Conservation (phyloP, 2,888 invertebrate genomes). For the Drosophila sordidula region DNA sequence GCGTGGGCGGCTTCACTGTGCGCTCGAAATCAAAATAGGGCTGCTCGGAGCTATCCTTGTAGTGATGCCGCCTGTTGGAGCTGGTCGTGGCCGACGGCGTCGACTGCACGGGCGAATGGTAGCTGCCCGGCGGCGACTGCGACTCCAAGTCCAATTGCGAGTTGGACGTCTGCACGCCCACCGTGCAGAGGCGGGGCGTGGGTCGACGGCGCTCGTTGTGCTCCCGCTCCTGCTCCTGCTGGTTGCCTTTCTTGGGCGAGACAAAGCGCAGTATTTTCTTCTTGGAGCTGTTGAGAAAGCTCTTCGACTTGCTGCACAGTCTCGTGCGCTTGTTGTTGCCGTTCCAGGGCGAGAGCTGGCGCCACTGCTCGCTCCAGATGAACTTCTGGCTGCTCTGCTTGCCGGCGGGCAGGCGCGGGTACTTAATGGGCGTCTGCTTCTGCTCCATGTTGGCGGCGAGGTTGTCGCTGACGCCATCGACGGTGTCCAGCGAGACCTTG, state of each 20-base stretch:
- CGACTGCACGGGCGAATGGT: slow-evolving; percentile 81
- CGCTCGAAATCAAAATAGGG: slow-evolving; percentile 82
- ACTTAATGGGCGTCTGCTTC: slow-evolving; percentile 83
- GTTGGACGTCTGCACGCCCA: slow-evolving; percentile 80
- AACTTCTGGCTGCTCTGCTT: slow-evolving; percentile 67
- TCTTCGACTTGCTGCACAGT: slow-evolving; percentile 61
- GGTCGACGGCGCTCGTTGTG: slow-evolving; percentile 6
- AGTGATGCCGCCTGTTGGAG: slow-evolving; percentile 27
- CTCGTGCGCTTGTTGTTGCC: slow-evolving; percentile 50
- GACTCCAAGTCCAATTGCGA: slow-evolving; percentile 62
- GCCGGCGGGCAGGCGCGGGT: slow-evolving; percentile 34
- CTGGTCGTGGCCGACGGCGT: slow-evolving; percentile 55
- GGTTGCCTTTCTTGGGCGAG: slow-evolving; percentile 77
- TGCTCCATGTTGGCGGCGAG: slow-evolving; percentile 81
- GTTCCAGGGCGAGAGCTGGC: slow-evolving; percentile 80
- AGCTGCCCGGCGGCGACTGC: slow-evolving; percentile 83
- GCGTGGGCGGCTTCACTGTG: slow-evolving; percentile 78
- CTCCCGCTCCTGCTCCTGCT: slow-evolving; percentile 11
- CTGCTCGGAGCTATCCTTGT: slow-evolving; percentile 30
- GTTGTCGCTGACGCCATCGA: slow-evolving; percentile 82
- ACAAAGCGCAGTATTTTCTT: slow-evolving; percentile 82
- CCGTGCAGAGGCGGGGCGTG: slow-evolving; percentile 60
- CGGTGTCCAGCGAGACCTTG: slow-evolving; percentile 82
- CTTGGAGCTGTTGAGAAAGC: slow-evolving; percentile 80
- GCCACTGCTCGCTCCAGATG: slow-evolving; percentile 78